phyloP scores from a whole-genome alignment of 2,888 invertebrate genomes.

The Drymonia ruficornis region DNA sequence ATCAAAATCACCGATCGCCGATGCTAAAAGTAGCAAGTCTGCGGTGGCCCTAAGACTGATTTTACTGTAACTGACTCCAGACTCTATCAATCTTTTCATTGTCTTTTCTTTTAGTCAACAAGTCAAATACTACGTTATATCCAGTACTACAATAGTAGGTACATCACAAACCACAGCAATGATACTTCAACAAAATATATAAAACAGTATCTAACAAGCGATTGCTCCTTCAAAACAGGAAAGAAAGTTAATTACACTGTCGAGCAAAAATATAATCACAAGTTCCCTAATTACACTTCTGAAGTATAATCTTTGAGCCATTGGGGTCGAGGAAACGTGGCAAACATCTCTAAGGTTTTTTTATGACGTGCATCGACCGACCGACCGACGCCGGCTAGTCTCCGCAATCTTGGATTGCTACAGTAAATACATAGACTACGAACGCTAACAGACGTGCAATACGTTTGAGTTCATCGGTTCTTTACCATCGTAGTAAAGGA shows the following conservation, averaged over 20 bases:
- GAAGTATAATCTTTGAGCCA: constrained; percentile 30
- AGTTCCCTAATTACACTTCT: constrained; percentile 29
- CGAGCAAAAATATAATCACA: constrained; percentile 14
- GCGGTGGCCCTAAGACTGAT: too few species aligned
- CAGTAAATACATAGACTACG: constrained; percentile 63
- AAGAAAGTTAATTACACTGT: constrained; percentile 9
- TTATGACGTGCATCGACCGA: constrained; percentile 72
- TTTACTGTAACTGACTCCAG: too few species aligned
- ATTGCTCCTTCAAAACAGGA: constrained; percentile 6
- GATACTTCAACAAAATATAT: background rate
- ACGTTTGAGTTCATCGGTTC: constrained; percentile 21
- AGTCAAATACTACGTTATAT: too few species aligned
- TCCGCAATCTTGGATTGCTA: constrained; percentile 66
- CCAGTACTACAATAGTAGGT: too few species aligned
- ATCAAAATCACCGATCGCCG: too few species aligned
- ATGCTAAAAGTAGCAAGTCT: too few species aligned
- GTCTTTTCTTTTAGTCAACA: too few species aligned
- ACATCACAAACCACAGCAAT: background rate
- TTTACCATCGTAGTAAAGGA: background rate
- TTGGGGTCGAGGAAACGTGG: constrained; percentile 29
- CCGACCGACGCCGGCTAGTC: constrained; percentile 72
- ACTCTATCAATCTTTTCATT: too few species aligned
- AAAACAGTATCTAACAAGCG: background rate
- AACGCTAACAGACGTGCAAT: constrained; percentile 47
- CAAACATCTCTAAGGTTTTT: constrained; percentile 41